Base-by-base conservation (phyloP, 2,888 invertebrate species). In the Pammene fasciana region DNA sequence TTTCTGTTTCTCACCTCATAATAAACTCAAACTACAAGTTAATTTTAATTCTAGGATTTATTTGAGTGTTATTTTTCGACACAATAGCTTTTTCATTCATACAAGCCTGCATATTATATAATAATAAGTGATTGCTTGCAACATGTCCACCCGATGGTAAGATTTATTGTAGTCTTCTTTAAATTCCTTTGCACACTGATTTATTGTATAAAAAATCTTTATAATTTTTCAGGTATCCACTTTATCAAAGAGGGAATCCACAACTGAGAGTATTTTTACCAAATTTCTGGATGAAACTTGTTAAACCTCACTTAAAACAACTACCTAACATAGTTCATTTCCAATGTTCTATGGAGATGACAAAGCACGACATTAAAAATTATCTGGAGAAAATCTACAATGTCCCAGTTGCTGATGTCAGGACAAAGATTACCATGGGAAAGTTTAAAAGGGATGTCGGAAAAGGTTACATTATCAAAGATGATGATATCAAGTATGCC, bases 301-400 rank as follows among this genome's bases (percentile, higher is more conserved):
- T 99, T 0, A 94, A 95, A 66, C 95, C 97, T 0, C 75, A 86
- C 16, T 87, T 93, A 18, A 93, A 93, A 43, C 94, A 95, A 75
- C 97, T 97, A 4, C 93, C 95, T 57, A 97, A 99, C 92, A 88
- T 96, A 50, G 97, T 98, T 0, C 94, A 96, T 65, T 99, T 99
- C 87, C 94, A 96, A 61, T 97, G 98, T 77, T 98, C 99, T 9
- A 96, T 97, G 92, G 95, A 97, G 93, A 99, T 99, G 99, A 98
- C 98, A 0, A 95, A 94, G 84, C 82, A 93, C 78, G 99, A 99
- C 86, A 94, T 99, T 0, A 95, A 95, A 83, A 98, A 98, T 87
- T 99, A 99, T 87, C 92, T 99, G 75, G 96, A 98, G 83, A 99
- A 99, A 90, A 99, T 99, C 75, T 99, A 99, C 83, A 95, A 97